Evolutionary conservation across 2,113 vertebrate genomes (phyloP), one percentile per base, ranked within the genome.

Genomic region (Onychorhynchus coronatus): DNA sequence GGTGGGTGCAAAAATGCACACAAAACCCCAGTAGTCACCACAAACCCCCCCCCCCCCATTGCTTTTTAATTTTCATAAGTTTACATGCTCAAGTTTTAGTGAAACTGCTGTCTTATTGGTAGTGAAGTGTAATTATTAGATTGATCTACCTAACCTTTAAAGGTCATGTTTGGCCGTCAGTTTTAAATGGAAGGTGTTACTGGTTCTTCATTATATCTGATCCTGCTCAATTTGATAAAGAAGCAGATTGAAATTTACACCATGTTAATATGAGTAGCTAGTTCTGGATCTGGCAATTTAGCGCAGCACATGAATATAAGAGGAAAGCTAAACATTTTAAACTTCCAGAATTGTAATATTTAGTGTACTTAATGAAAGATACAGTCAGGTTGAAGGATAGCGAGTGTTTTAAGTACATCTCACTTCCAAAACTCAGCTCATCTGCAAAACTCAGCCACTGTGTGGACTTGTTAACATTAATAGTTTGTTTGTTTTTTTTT

Each of bases 31-130:
- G 8, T 5, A 53, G 28, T 41, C 16, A 14, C 50, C 21, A 42
- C 30, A 31, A 14, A 56, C 12, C 15, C 71, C 22, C 14, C 16
- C 5, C 3, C 8, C 4, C 5, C 27, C 3, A 4, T 0, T 14
- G 9, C 21, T 73, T 93, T 76, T 68, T 79, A 72, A 44, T 79
- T 73, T 91, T 41, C 23, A 31, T 16, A 25, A 78, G 8, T 41
- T 75, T 67, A 70, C 6, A 4, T 56, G 13, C 23, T 86, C 12
- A 59, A 11, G 28, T 44, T 91, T 44, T 37, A 59, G 8, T 83
- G 52, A 52, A 81, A 79, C 28, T 85, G 17, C 42, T 56, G 16
- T 58, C 58, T 68, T 91, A 19, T 9, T 39, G 19, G 17, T 56
- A 62, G 18, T 55, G 25, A 73, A 79, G 8, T 46, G 21, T 62